Percentiles rank a stretch among this genome's conserved stretches.
These are phyloP conservation scores for Vimba vimba DNA, from an alignment of 2,113 vertebrate genomes.

Conservation along the genomic window DNA sequence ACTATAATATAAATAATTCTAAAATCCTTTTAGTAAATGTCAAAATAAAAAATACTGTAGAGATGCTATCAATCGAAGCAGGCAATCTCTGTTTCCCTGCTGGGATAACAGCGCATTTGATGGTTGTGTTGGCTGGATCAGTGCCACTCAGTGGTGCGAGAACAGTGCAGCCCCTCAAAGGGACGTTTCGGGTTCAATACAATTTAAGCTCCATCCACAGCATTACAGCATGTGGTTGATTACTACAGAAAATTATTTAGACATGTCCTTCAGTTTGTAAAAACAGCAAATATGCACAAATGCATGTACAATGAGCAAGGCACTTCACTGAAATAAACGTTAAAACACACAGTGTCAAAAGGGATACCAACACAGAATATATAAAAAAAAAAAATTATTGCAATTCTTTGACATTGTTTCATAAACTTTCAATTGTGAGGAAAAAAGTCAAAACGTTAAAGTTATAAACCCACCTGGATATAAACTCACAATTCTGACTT, in stretches of 20 bases:
- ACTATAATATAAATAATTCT: background rate
- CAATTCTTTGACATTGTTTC: no score
- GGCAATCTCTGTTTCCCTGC: slow-evolving; percentile 17
- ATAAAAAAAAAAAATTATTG: no score
- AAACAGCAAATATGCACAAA: no score
- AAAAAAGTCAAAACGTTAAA: no score
- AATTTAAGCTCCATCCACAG: background rate
- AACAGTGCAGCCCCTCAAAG: background rate
- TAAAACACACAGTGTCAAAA: no score
- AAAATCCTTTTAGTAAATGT: background rate
- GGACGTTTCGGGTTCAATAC: background rate
- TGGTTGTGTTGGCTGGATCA: slow-evolving; percentile 17
- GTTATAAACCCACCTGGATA: no score
- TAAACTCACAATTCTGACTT: no score
- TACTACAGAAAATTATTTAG: slow-evolving; percentile 1
- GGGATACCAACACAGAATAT: no score
- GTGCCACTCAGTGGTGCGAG: slow-evolving; percentile 10
- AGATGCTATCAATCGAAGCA: slow-evolving; percentile 11
- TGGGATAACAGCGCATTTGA: slow-evolving; percentile 20
- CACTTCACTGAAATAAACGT: no score
- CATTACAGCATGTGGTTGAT: background rate
- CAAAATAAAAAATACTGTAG: background rate
- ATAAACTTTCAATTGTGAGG: no score
- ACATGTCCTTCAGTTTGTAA: background rate
- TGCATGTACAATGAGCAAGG: no score